These are phyloP conservation scores for Ceratina australensis DNA, from an alignment of 1,140 invertebrate species.

Conservation along the genomic window DNA sequence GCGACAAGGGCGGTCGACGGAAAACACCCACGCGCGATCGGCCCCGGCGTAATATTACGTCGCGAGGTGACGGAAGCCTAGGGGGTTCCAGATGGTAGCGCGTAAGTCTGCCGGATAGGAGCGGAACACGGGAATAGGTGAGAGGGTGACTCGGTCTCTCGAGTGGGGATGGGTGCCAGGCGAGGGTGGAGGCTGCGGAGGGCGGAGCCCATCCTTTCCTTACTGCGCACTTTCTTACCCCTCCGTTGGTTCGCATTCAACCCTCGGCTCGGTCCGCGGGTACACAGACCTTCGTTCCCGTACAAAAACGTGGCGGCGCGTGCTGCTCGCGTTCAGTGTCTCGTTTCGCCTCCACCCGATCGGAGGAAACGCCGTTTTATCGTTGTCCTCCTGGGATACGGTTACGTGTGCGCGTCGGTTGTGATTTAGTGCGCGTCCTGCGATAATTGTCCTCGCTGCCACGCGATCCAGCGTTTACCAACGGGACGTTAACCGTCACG, in stretches of 20 bases:
- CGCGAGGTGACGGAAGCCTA: neutral
- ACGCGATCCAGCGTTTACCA: no score
- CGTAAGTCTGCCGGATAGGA: constrained; percentile 23
- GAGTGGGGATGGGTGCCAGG: constrained; percentile 42
- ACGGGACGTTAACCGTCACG: no score
- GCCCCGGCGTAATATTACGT: constrained; percentile 8
- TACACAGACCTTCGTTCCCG: constrained; percentile 65
- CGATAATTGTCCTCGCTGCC: no score
- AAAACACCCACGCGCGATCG: neutral
- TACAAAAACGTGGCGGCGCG: constrained; percentile 66
- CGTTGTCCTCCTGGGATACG: neutral
- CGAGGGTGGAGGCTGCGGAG: constrained; percentile 46
- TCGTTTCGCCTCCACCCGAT: constrained; percentile 4
- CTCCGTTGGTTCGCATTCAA: constrained; percentile 61
- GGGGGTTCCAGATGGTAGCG: constrained; percentile 32
- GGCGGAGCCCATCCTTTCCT: constrained; percentile 68
- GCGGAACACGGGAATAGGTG: constrained; percentile 20
- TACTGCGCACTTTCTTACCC: constrained; percentile 76
- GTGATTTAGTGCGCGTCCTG: no score
- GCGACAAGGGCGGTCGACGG: neutral
- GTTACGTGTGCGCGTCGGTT: neutral
- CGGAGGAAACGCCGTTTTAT: neutral
- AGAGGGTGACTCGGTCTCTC: neutral
- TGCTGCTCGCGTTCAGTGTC: constrained; percentile 15
- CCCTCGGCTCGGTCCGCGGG: constrained; percentile 44